Evolutionary conservation across 2,888 invertebrate species (phyloP).

Genomic region (Machimus atricapillus): DNA sequence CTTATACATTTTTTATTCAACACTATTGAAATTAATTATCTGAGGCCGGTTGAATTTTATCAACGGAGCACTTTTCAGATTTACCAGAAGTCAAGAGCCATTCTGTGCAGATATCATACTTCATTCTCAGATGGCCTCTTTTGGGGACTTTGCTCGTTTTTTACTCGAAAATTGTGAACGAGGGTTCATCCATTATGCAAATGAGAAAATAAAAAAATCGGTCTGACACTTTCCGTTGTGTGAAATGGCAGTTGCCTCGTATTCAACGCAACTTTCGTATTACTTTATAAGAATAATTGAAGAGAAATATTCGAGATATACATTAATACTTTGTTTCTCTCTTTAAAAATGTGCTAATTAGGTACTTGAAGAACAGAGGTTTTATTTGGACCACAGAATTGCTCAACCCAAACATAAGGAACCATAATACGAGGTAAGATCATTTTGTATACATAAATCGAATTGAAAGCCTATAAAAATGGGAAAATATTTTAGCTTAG

Average conservation of each 20-base stretch:
- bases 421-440: too few relatives aligned
- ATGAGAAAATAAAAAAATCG: background rate
- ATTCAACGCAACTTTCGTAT: background rate
- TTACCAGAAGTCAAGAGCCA: background rate
- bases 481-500: too few relatives aligned
- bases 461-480: background rate
- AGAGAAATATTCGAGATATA: background rate
- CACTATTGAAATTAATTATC: constrained; percentile 3
- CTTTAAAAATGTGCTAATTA: background rate
- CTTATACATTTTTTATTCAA: background rate
- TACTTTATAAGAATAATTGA: background rate
- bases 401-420: too few relatives aligned
- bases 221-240: background rate
- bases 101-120: background rate
- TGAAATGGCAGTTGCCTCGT: background rate
- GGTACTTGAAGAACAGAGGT: too few relatives aligned
- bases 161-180: background rate
- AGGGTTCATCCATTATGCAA: constrained; percentile 6
- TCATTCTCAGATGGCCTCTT: background rate
- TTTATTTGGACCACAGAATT: too few relatives aligned
- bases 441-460: background rate
- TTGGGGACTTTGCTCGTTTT: background rate
- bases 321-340: too few relatives aligned
- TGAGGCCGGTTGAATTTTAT: background rate
- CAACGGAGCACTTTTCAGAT: background rate